Base-by-base conservation (phyloP, 2,888 invertebrate genomes). In the Catocala sponsa region DNA sequence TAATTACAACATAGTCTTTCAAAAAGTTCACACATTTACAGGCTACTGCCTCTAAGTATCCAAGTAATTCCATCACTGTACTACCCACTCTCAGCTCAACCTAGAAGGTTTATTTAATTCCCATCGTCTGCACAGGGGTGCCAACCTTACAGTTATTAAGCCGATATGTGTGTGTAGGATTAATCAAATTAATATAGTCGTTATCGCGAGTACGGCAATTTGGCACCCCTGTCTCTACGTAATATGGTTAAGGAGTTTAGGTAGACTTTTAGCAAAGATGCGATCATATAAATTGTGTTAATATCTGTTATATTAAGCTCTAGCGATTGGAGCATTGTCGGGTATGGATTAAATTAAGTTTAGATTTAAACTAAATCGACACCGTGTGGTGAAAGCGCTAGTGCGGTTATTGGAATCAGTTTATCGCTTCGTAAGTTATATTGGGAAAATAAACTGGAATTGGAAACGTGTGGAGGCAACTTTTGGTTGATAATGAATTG, bases 161-260 rank as follows among this genome's bases (percentile, higher is more conserved):
- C 74, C 80, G 79, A 82, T 84, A 81, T 78, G 84, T 79, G 81
- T 76, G 74, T 77, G 72, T 68, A 64, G 80, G 80, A 85, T 86
- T 88, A 87, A 89, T 89, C 84, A 72, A 86, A 89, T 90, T 89
- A 90, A 88, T 88, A 86, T 85, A 84, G 81, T 85, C 85, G 85
- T 89, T 89, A 89, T 79, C 80, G 76, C 75, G 78, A 87, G 89
- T 86, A 80, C 74, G 83, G 84, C 86, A 86, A 89, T 87, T 87
- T 81, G 79, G 60, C 73, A 73, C 77, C 77, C 77, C 59, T 73
- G 75, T 63, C 63, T 73, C 62, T 71, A 72, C 67, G 60, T 81
- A 83, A 84, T 75, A 57, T 63, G 65, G 76, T 83, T 81, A 83
- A 63, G 61, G 60, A 50, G 35, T 38, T 54, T 59, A 44, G 50